These are phyloP conservation scores for Oryzias dopingdopingensis DNA, from an alignment of 2,797 vertebrate species.

Conservation along the genomic window DNA sequence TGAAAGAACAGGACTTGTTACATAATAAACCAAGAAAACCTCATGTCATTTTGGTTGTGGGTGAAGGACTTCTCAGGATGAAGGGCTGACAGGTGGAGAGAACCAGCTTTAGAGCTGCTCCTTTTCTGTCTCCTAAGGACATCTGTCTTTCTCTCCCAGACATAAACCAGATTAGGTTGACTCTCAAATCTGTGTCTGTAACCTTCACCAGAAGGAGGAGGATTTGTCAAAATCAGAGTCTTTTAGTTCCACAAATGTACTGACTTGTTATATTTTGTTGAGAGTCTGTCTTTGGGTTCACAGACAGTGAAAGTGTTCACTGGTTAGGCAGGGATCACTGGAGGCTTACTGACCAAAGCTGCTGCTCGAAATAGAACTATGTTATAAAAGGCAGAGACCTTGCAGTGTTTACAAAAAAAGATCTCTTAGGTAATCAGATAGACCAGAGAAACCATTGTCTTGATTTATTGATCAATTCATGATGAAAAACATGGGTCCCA, in stretches of 20 bases:
- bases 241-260: no score
- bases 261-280: no score
- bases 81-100: slow-evolving; percentile 27
- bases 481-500: no score
- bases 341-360: slow-evolving; percentile 61
- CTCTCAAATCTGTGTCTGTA: no score
- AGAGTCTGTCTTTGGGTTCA: background rate
- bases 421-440: slow-evolving; percentile 6
- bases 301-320: slow-evolving; percentile 19
- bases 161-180: no score
- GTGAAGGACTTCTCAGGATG: slow-evolving; percentile 27
- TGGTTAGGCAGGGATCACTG: slow-evolving; percentile 52
- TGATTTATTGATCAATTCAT: no score
- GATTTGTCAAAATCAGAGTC: no score
- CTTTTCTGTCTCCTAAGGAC: background rate
- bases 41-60: slow-evolving; percentile 21
- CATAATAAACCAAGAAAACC: slow-evolving; percentile 40
- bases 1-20: slow-evolving; percentile 50
- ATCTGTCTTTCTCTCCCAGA: no score
- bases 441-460: background rate
- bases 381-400: slow-evolving; percentile 32
- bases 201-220: no score
- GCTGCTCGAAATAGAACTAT: slow-evolving; percentile 52
- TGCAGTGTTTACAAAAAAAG: slow-evolving; percentile 18
- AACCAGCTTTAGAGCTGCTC: background rate